Evolutionary conservation across 2,888 invertebrate species (phyloP).

Genomic region (Heliconius erato): DNA sequence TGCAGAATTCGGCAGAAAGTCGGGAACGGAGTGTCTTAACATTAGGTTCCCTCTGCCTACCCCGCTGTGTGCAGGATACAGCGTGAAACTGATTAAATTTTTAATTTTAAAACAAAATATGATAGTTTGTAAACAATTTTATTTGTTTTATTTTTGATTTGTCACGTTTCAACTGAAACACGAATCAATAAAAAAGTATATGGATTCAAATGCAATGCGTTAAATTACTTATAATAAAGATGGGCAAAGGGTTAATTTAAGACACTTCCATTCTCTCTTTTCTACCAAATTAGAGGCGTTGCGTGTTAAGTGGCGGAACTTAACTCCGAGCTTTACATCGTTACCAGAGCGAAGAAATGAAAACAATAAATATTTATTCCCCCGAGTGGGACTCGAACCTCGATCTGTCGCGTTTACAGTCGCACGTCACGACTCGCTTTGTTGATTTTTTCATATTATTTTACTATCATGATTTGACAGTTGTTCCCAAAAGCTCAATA

Average conservation of each 20-base stretch:
- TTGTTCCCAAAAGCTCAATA: neutral
- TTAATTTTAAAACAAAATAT: too few species aligned
- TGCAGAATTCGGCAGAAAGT: too few species aligned
- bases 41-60: too few species aligned
- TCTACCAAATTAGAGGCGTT: neutral
- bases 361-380: neutral
- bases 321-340: neutral
- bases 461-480: neutral
- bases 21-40: too few species aligned
- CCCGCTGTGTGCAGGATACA: too few species aligned
- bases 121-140: neutral
- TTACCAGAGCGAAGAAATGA: neutral
- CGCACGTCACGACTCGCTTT: neutral
- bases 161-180: too few species aligned
- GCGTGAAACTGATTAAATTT: too few species aligned
- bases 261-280: neutral
- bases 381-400: neutral
- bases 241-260: too few species aligned
- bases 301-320: neutral
- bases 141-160: too few species aligned
- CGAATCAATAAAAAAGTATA: too few species aligned
- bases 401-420: neutral
- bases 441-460: neutral
- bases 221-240: too few species aligned
- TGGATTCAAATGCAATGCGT: too few species aligned